These are phyloP conservation scores for Protosalanx chinensis DNA, from an alignment of 2,797 vertebrate species.

Conservation along the genomic window DNA sequence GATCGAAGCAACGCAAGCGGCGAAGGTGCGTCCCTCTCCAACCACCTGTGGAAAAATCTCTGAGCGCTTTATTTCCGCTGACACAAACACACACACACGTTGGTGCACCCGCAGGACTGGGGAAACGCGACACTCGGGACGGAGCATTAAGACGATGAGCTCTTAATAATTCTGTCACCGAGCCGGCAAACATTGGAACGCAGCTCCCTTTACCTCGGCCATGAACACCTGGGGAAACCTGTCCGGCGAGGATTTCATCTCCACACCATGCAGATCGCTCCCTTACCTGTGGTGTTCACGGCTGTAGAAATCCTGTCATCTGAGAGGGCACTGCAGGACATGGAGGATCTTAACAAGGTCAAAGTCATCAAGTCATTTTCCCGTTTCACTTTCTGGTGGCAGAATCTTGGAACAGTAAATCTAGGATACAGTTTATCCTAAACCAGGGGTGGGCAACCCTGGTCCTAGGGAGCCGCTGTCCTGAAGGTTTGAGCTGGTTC, in stretches of 20 bases:
- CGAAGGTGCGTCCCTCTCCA: neutral
- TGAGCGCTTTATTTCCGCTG: constrained; percentile 28
- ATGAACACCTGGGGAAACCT: constrained; percentile 40
- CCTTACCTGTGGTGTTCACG: neutral
- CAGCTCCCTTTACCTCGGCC: constrained; percentile 66
- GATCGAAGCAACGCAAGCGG: too few relatives aligned
- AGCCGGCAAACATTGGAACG: constrained; percentile 63
- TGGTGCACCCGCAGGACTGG: constrained; percentile 41
- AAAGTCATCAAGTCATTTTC: neutral
- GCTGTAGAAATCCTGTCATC: too few relatives aligned
- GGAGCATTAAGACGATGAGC: constrained; percentile 73
- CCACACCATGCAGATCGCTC: constrained; percentile 55
- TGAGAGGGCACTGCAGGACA: neutral
- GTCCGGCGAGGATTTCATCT: constrained; percentile 57
- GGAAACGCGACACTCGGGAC: constrained; percentile 68
- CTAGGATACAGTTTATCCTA: too few relatives aligned
- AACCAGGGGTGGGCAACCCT: too few relatives aligned
- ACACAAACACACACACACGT: constrained; percentile 15
- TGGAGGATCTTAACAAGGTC: neutral
- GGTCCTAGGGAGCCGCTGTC: too few relatives aligned
- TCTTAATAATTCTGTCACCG: constrained; percentile 75
- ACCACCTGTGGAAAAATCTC: constrained; percentile 38
- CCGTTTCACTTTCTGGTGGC: too few relatives aligned
- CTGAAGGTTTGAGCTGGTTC: too few relatives aligned
- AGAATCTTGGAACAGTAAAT: too few relatives aligned